Base-by-base conservation (phyloP, 2,888 invertebrate species). In the Autographa gamma region DNA sequence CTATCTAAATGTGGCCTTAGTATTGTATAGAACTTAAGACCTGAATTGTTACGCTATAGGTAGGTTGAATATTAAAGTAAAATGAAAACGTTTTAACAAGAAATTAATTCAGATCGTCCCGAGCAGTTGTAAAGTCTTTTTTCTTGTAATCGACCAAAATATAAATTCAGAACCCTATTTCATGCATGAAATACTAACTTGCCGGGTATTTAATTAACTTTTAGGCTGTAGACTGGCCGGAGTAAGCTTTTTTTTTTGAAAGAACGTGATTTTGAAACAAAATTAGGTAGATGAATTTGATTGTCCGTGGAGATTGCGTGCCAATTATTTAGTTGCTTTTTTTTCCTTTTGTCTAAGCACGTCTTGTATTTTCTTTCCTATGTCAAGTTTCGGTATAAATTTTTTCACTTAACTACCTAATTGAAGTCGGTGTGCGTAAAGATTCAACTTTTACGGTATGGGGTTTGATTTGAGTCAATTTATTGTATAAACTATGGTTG, bases 191-290 rank as follows among this genome's bases (percentile, higher is more conserved):
- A 56, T 25, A 11, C 13, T 13, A 11, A 56, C 54, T 56, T 56
- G 54, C 19, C 54, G 13, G 54, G 54, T 56, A 56, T 86, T 88
- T 92, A 91, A 92, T 92, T 91, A 90, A 90, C 86, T 90, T 87
- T 91, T 86, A 87, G 87, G 83, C 85, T 81, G 85, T 85, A 84
- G 83, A 83, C 84, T 76, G 38, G 11, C 71, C 69, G 80, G 71
- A 82, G 74, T 77, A 83, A 65, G 71, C 63, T 80, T 80, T 80
- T 77, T 43, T 48, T 48, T 79, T 79, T 79, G 77, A 61, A 65
- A 68, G 76, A 71, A 79, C 73, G 74, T 82, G 78, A 79, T 86
- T 87, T 84, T 71, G 72, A 76, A 81, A 81, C 60, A 9, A 71
- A 77, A 72, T 83, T 80, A 76, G n/a, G n/a, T n/a, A n/a, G 77